A percentile compares a stretch with the other conserved stretches of the same genome.
Conservation (phyloP, 2,797 vertebrate species). For the Alfaro cultratus region DNA sequence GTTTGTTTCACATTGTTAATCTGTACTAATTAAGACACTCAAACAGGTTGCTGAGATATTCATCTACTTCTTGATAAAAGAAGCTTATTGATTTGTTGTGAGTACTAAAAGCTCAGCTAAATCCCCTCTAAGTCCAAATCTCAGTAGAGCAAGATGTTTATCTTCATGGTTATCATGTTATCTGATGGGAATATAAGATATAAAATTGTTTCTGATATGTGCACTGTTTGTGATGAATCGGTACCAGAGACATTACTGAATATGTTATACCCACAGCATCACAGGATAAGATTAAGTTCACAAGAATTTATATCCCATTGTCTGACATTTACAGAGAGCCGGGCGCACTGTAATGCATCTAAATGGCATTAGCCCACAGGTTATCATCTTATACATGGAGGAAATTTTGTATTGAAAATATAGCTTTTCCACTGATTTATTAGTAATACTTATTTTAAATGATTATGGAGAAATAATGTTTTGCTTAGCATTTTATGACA, state of each 20-base stretch:
- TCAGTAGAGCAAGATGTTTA: conserved; percentile 56
- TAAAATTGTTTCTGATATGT: conserved; percentile 39
- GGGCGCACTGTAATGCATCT: conserved; percentile 13
- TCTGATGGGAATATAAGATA: conserved; percentile 52
- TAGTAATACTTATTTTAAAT: conserved; percentile 5
- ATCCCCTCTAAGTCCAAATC: conserved; percentile 52
- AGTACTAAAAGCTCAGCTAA: conserved; percentile 60
- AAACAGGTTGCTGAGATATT: conserved; percentile 47
- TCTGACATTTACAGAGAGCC: conserved; percentile 5
- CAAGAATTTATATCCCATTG: conserved; percentile 2
- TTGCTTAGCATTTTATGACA: conserved; percentile 16
- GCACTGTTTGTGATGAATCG: conserved; percentile 23
- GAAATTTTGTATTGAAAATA: neutral
- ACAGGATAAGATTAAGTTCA: conserved; percentile 18
- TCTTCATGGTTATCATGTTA: conserved; percentile 55
- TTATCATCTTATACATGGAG: conserved; percentile 9
- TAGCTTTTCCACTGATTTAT: conserved; percentile 9
- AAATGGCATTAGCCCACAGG: conserved; percentile 3
- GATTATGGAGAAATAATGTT: conserved; percentile 12
- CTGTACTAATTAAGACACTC: conserved; percentile 31
- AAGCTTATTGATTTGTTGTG: conserved; percentile 66
- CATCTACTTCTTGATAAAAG: conserved; percentile 56
- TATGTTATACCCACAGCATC: conserved; percentile 8
- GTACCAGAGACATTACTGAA: conserved; percentile 18
- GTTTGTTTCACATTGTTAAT: conserved; percentile 27